A percentile compares a stretch with the other conserved stretches of the same genome.
Evolutionary conservation across 2,888 invertebrate species (phyloP).

Genomic region (Patella caerulea): DNA sequence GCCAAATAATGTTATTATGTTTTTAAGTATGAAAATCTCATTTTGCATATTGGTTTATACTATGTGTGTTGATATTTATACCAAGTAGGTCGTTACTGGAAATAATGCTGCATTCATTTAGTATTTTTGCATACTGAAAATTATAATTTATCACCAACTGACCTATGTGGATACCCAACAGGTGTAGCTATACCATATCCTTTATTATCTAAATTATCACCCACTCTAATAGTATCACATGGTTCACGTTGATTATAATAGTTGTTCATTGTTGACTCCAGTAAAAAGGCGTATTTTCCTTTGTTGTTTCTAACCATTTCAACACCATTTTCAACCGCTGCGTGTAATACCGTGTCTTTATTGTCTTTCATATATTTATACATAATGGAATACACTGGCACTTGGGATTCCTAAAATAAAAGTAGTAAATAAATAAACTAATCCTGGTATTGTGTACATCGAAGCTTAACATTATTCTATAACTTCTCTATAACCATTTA

Average conservation of each 20-base stretch:
- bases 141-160: neutral
- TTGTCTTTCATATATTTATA: conserved; percentile 85
- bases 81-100: too few relatives aligned
- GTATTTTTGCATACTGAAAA: too few relatives aligned
- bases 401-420: conserved; percentile 83
- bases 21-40: too few relatives aligned
- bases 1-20: too few relatives aligned
- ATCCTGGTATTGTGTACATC: neutral
- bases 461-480: too few relatives aligned
- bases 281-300: conserved; percentile 74
- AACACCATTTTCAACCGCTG: conserved; percentile 86
- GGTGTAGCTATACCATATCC: conserved; percentile 96
- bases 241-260: conserved; percentile 91
- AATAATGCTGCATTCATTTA: too few relatives aligned
- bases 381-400: conserved; percentile 89
- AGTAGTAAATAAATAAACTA: neutral
- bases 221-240: conserved; percentile 77
- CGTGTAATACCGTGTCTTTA: conserved; percentile 79
- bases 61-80: too few relatives aligned
- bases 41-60: too few relatives aligned
- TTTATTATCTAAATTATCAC: conserved; percentile 84
- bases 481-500: too few relatives aligned
- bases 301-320: conserved; percentile 79
- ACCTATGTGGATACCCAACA: conserved; percentile 72
- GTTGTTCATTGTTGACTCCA: conserved; percentile 79